Percentiles rank a stretch among this genome's conserved stretches.
Evolutionary conservation across 2,113 vertebrate species (phyloP).

Genomic region (Catharus fuscescens): DNA sequence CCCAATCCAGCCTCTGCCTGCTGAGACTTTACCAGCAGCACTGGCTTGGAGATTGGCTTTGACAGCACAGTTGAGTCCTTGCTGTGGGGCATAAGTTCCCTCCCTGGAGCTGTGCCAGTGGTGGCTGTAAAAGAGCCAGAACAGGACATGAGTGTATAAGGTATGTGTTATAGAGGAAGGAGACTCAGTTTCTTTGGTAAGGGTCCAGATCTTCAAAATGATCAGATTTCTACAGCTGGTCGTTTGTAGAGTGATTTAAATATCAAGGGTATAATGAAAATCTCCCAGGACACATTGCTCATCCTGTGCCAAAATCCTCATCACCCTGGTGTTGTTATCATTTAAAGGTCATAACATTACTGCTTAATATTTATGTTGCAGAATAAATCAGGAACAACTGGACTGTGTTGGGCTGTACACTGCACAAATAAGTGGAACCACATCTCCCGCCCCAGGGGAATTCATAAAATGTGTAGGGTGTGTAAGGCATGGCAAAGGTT

Average conservation of each 20-base stretch:
- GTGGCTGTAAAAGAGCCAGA: background rate
- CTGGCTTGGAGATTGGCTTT: background rate
- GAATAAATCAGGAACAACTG: background rate
- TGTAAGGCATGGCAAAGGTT: background rate
- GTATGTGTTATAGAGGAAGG: background rate
- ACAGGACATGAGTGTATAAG: background rate
- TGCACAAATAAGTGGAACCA: background rate
- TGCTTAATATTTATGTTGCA: background rate
- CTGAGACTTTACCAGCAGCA: background rate
- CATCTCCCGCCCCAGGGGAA: background rate
- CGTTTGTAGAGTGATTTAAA: background rate
- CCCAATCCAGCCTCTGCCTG: background rate
- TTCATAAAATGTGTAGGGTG: background rate
- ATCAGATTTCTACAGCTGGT: conserved; percentile 6
- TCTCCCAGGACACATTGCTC: background rate
- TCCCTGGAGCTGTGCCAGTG: background rate
- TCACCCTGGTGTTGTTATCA: background rate
- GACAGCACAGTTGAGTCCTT: background rate
- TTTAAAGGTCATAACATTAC: background rate
- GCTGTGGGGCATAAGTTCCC: background rate
- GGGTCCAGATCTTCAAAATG: background rate
- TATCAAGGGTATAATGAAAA: background rate
- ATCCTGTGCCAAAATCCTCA: background rate
- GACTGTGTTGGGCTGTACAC: background rate
- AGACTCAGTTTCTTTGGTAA: background rate